Evolutionary conservation across 2,888 invertebrate species (phyloP), one percentile per base, ranked within the genome.

Genomic region (Phorcus lineatus): DNA sequence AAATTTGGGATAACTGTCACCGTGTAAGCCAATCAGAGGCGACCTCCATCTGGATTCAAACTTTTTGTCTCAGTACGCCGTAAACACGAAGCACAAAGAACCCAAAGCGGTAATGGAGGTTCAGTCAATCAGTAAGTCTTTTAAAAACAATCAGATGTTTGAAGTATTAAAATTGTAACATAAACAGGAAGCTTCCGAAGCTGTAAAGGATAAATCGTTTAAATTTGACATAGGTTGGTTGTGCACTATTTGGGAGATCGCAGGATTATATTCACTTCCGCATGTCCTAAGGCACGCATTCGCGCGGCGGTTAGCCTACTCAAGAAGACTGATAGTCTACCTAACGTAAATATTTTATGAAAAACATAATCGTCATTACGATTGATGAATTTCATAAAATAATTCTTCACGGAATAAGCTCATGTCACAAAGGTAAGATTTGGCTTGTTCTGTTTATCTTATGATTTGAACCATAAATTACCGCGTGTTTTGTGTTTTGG

Each of bases 11-110:
- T 40, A 70, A 70, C 70, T 11, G 40, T 36, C 70, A 36, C 40
- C 6, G 36, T 70, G 11, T 70, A 11, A 40, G 70, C 70, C 70
- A 70, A 70, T 70, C 70, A 40, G 36, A 31, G 36, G 17, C n/a
- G 19, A 36, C 17, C 40, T 70, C n/a, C 4, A 36, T 19, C 70
- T 40, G 19, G 70, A 70, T 70, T 70, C 70, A 70, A 70, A 70
- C n/a, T 70, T 31, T 11, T 36, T 70, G 70, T 70, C 31, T 70
- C 40, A 70, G 19, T 70, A 36, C 70, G 70, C 31, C 40, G 40
- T 40, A 70, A 70, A 70, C 70, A 40, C 2, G 19, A 31, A 70
- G n/a, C 70, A 70, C 70, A 70, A 70, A 70, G 70, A 70, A 40
- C 70, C 17, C 47, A 11, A 47, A 47, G 47, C 4, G 47, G 47